Evolutionary conservation across 1,140 invertebrate species (phyloP), one percentile per base, ranked within the genome.

Genomic region (Pissodes strobi): DNA sequence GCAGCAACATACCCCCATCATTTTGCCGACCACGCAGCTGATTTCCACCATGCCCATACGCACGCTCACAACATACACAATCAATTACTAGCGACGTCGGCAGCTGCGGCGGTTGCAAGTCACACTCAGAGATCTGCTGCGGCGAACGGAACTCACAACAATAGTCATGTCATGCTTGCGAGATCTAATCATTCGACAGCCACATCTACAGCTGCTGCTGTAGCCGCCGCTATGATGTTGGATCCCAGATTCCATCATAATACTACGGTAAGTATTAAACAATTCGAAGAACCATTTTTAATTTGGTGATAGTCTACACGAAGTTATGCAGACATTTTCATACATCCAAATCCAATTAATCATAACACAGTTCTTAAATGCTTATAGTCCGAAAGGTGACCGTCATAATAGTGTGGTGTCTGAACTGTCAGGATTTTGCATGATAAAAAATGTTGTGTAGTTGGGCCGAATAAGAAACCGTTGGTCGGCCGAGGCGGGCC

Each of bases 171-270:
- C 39, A 75, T 78, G 74, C 46, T 76, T 12, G 64, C 70, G 6
- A 69, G 74, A 53, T 60, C 59, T 12, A 76, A 76, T 62, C 75
- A 76, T 60, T 69, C 75, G 0, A 73, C 75, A 18, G 72, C 76
- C 10, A 77, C 77, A 9, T 76, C 77, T 2, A 77, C 76, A 13
- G 76, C 77, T 8, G 75, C 77, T 9, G 77, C 77, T 46, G 77
- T 78, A 6, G 76, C 76, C 21, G 76, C 77, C 2, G 77, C 77
- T 5, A 79, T 79, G 77, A 79, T 79, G 77, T 60, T 79, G 10
- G 77, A 79, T 74, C 77, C 77, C 17, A 46, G 77, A 39, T 79
- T 78, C 64, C 77, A 78, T 70, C 77, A 78, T 59, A 77, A 76
- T 53, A 69, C 73, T 60, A 62, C 73, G 18, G 75, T 76, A 68